Evolutionary conservation across 2,797 vertebrate species (phyloP).

Genomic region (Danio tinwini): DNA sequence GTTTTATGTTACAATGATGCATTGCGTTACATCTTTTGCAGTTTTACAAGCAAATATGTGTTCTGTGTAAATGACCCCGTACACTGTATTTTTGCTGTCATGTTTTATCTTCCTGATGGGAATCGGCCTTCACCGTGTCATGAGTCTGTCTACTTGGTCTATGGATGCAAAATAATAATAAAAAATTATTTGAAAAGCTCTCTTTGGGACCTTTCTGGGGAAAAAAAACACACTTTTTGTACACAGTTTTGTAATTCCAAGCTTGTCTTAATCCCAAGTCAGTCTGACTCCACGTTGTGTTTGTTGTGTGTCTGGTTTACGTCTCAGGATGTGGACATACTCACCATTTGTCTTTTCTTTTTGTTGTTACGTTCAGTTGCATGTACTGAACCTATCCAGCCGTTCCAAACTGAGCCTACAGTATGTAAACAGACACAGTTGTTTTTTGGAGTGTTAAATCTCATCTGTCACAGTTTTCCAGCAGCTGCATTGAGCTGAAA

Average conservation of each 20-base stretch:
- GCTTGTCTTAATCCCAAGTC: neutral
- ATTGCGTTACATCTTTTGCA: too few relatives aligned
- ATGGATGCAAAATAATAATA: constrained; percentile 2
- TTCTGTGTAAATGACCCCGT: too few relatives aligned
- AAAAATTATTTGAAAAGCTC: neutral
- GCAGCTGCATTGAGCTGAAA: constrained; percentile 11
- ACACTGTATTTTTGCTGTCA: neutral
- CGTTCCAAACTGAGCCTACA: neutral
- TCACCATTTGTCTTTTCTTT: constrained; percentile 22
- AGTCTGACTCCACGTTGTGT: neutral
- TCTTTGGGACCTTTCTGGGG: neutral
- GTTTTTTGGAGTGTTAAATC: constrained; percentile 2
- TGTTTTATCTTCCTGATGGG: constrained; percentile 3
- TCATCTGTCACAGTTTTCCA: constrained; percentile 12
- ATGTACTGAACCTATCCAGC: neutral
- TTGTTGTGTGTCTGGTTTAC: neutral
- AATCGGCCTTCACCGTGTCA: neutral
- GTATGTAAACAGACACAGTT: constrained; percentile 21
- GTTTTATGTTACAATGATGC: too few relatives aligned
- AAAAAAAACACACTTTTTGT: neutral
- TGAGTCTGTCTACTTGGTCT: neutral
- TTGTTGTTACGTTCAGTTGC: neutral
- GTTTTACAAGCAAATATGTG: too few relatives aligned
- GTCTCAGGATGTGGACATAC: neutral
- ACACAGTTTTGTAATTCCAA: constrained; percentile 11